Conservation (phyloP, 2,113 vertebrate species). For the Spermophilus dauricus region DNA sequence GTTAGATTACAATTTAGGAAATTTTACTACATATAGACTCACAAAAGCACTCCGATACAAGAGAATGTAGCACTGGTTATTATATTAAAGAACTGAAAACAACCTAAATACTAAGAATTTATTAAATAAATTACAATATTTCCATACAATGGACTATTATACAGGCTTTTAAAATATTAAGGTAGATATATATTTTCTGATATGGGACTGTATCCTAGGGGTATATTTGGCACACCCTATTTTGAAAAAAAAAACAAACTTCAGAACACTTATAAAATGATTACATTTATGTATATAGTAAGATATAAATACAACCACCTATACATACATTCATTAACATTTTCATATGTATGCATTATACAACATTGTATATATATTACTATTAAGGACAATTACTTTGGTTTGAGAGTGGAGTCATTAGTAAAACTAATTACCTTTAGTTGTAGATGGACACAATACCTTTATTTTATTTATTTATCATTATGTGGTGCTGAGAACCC, state of each 20-base stretch:
- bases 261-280: not conserved
- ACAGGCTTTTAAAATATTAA: constrained; percentile 3
- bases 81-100: constrained; percentile 15
- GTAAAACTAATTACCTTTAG: too few relatives aligned
- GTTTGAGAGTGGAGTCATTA: not conserved
- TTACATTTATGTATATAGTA: constrained; percentile 1
- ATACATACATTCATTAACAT: not conserved
- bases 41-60: not conserved
- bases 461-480: too few relatives aligned
- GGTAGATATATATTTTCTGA: not conserved
- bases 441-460: too few relatives aligned
- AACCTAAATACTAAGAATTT: not conserved
- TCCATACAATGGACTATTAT: not conserved
- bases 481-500: too few relatives aligned
- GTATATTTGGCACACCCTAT: not conserved
- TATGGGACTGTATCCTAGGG: not conserved
- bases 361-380: not conserved
- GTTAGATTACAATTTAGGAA: constrained; percentile 40
- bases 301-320: not conserved
- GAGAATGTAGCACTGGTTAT: not conserved
- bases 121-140: constrained; percentile 36
- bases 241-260: not conserved
- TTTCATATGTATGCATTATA: not conserved
- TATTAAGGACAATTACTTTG: constrained; percentile 14
- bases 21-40: constrained; percentile 16